Evolutionary conservation across 2,113 vertebrate species (phyloP).

Genomic region (Microcebus griseorufus): DNA sequence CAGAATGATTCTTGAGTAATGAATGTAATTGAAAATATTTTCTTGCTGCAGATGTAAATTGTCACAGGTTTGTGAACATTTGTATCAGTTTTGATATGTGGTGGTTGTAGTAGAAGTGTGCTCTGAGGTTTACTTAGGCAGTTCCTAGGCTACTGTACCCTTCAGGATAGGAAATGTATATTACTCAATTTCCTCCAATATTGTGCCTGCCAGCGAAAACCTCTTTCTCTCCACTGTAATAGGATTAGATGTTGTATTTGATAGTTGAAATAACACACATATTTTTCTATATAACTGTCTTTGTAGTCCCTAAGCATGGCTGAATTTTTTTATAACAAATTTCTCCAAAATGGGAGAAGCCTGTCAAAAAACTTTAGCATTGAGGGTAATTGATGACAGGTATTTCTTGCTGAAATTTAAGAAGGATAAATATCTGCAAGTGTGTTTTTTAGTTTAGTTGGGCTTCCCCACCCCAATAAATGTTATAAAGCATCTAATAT

Average conservation of each 20-base stretch:
- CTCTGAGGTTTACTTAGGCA: neutral
- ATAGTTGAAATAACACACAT: conserved; percentile 63
- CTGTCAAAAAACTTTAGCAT: conserved; percentile 60
- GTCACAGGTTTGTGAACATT: conserved; percentile 47
- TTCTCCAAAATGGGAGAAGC: conserved; percentile 52
- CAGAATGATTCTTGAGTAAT: conserved; percentile 28
- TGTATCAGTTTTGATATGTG: conserved; percentile 65
- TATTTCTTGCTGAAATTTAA: conserved; percentile 6
- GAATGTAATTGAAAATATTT: conserved; percentile 60
- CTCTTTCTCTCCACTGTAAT: conserved; percentile 27
- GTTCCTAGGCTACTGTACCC: neutral
- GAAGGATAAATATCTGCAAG: neutral
- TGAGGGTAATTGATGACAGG: neutral
- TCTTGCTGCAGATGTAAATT: conserved; percentile 63
- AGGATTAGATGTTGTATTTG: conserved; percentile 40
- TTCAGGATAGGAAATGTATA: conserved; percentile 46
- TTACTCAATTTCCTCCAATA: conserved; percentile 43
- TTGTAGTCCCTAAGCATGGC: conserved; percentile 42
- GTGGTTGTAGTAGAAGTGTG: neutral
- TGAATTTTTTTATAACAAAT: conserved; percentile 67
- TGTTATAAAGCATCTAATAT: neutral
- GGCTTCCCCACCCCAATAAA: neutral
- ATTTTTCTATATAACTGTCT: conserved; percentile 26
- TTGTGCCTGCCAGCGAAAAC: conserved; percentile 56
- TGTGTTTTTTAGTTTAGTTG: neutral